A percentile compares a stretch with the other conserved stretches of the same genome.
Conservation (phyloP, 2,797 vertebrate genomes). For the Myotis daubentonii region DNA sequence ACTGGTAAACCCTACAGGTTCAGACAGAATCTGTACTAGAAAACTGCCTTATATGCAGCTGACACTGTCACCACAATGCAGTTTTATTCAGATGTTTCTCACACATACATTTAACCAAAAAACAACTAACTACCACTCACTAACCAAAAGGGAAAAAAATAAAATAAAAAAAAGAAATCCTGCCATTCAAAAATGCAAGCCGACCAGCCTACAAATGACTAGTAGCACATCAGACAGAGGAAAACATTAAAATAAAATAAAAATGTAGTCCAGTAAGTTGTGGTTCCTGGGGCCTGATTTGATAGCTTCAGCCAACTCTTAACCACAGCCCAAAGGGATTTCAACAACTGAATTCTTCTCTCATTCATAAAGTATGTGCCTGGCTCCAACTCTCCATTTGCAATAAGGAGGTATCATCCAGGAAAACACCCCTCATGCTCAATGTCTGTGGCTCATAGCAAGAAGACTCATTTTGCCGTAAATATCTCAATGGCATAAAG, state of each 20-base stretch:
- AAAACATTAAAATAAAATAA: slow-evolving; percentile 45
- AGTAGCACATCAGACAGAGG: slow-evolving; percentile 41
- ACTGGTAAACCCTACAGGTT: neutral
- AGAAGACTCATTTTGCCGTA: neutral
- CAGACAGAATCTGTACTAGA: neutral
- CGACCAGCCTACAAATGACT: neutral
- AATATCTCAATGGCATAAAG: neutral
- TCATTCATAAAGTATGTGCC: slow-evolving; percentile 51
- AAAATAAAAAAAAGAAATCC: neutral
- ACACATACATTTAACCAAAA: neutral
- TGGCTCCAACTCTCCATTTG: neutral
- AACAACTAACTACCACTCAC: neutral
- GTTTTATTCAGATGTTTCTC: neutral
- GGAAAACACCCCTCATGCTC: neutral
- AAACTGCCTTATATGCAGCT: neutral
- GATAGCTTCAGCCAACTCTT: neutral
- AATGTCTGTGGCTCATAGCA: neutral
- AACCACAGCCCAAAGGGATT: slow-evolving; percentile 21
- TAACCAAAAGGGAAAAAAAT: neutral
- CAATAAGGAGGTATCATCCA: neutral
- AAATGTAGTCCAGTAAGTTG: slow-evolving; percentile 39
- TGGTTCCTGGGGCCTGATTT: slow-evolving; percentile 48
- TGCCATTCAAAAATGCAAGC: neutral
- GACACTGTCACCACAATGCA: neutral
- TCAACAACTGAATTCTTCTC: slow-evolving; percentile 58